Percentiles rank a stretch among this genome's conserved stretches.
Evolutionary conservation across 2,888 invertebrate genomes (phyloP).

Genomic region (Halictus quadricinctus): DNA sequence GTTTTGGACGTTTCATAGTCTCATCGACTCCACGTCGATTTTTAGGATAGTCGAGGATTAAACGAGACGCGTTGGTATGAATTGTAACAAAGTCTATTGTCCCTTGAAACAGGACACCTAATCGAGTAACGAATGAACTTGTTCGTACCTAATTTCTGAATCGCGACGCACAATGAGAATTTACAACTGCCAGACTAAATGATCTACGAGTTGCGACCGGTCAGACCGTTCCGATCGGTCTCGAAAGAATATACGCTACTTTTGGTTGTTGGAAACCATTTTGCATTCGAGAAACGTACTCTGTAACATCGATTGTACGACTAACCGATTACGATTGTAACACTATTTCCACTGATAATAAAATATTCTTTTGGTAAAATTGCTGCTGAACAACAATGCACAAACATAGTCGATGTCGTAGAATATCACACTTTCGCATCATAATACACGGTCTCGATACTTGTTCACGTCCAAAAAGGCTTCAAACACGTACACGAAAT

Average conservation of each 20-base stretch:
- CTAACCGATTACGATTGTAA: slow-evolving; percentile 72
- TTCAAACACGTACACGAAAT: neutral
- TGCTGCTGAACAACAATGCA: neutral
- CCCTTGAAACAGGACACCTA: neutral
- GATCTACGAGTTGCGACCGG: neutral
- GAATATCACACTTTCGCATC: neutral
- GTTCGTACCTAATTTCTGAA: slow-evolving; percentile 21
- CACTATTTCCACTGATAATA: slow-evolving; percentile 75
- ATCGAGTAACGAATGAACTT: neutral
- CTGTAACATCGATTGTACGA: slow-evolving; percentile 69
- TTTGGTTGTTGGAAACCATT: slow-evolving; percentile 8
- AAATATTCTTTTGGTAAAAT: slow-evolving; percentile 76
- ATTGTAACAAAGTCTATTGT: neutral
- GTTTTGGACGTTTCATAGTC: neutral
- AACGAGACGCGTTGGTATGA: neutral
- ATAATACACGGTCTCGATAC: neutral
- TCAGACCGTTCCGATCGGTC: neutral
- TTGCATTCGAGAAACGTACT: slow-evolving; percentile 55
- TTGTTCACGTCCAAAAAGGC: neutral
- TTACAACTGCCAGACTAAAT: slow-evolving; percentile 18
- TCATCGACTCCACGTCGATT: neutral
- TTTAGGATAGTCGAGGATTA: neutral
- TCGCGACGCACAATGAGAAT: slow-evolving; percentile 6
- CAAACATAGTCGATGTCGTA: neutral
- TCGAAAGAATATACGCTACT: neutral